Evolutionary conservation across 2,888 invertebrate genomes (phyloP).

Genomic region (Melieria picta): DNA sequence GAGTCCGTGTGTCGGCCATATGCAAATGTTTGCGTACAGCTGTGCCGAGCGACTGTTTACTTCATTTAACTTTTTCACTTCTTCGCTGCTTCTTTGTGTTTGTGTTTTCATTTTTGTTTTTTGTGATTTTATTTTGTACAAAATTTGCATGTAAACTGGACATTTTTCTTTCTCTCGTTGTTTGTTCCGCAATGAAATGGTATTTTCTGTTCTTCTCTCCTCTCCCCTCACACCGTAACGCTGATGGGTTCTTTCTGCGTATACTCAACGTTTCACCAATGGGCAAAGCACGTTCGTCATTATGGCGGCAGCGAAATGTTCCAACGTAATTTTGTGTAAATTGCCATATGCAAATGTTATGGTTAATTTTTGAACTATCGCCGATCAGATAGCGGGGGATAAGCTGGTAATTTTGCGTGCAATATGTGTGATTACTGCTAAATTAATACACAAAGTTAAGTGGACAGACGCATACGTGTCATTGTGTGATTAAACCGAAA

Average conservation of each 20-base stretch:
- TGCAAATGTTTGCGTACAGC: not conserved
- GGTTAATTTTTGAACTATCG: constrained; percentile 8
- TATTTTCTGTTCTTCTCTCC: not conserved
- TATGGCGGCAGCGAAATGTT: not conserved
- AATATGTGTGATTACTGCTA: too few relatives aligned
- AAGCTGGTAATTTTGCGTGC: too few relatives aligned
- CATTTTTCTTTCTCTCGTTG: constrained; percentile 53
- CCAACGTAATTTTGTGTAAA: constrained; percentile 6
- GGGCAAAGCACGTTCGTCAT: not conserved
- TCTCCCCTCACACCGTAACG: too few relatives aligned
- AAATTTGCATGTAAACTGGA: constrained; percentile 61
- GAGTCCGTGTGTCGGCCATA: not conserved
- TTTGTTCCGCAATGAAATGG: constrained; percentile 14
- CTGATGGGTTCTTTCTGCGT: not conserved
- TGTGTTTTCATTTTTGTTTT: constrained; percentile 20
- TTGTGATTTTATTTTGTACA: constrained; percentile 45
- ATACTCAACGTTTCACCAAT: not conserved
- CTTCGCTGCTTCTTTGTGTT: not conserved
- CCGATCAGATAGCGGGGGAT: too few relatives aligned
- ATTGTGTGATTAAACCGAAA: too few relatives aligned
- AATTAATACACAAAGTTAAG: too few relatives aligned
- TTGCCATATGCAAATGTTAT: constrained; percentile 31
- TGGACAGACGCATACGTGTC: too few relatives aligned
- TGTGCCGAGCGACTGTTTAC: not conserved
- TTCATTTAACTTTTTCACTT: constrained; percentile 2